Evolutionary conservation across 2,888 invertebrate species (phyloP), one percentile per base, ranked within the genome.

Genomic region (Phengaris arion): DNA sequence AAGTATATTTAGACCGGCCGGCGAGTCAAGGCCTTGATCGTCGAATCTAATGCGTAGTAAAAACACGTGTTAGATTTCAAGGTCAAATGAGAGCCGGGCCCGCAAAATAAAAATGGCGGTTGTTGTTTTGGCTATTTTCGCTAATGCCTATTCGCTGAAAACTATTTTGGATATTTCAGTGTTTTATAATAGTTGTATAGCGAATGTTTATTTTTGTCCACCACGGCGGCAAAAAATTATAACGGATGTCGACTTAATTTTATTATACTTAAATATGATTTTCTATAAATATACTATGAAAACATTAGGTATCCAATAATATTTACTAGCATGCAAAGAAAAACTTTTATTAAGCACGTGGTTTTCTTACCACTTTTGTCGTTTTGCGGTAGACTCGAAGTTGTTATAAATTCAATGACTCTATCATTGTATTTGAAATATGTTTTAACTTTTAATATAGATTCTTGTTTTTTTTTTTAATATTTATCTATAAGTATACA

Each of bases 1-100:
- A 68, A 73, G 52, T 64, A 74, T 59, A 57, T 74, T 74, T 74
- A 74, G 64, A 70, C 69, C 74, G 70, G 75, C 75, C 75, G 75
- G 75, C 70, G 45, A 45, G 15, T 22, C 48, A 35, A 69, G 75
- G 68, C 75, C 75, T 75, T 70, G 75, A 70, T 75, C 48, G 57
- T 45, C 51, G 54, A 74, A 55, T 69, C 75, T 69, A 55, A 13
- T 74, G 68, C 54, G 74, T 59, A 68, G 22, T 72, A 35, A 12
- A 12, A 72, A 54, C 72, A 72, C 72, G 72, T 72, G 72, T 52
- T 52, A 12, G 48, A 51, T 69, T 69, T n/a, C 70, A 70, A 51
- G 70, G 70, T 70, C 15, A 70, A 12, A 70, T 15, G 15, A 51
- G 51, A 22, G 10, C 52, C 9, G 12, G 64, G 64, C 64, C 35